Percentiles rank a stretch among this genome's conserved stretches.
These are phyloP conservation scores for Neodiprion virginianus DNA, from an alignment of 1,140 invertebrate genomes.

Conservation along the genomic window DNA sequence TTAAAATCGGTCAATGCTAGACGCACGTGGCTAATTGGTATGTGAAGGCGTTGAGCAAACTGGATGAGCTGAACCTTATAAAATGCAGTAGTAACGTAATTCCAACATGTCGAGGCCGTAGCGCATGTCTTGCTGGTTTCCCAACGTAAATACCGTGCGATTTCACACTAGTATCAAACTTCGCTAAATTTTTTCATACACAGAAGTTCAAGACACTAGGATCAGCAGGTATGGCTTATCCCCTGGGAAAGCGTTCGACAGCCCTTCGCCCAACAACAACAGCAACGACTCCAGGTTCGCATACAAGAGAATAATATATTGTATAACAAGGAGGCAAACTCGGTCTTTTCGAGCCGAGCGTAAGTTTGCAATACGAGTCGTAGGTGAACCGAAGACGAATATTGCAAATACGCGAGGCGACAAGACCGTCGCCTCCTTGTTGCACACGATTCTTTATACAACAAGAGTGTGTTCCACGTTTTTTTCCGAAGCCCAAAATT, in stretches of 20 bases:
- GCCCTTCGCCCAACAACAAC: conserved; percentile 29
- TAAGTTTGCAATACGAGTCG: too few species aligned
- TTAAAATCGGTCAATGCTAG: conserved; percentile 9
- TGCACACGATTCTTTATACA: too few species aligned
- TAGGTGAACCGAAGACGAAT: too few species aligned
- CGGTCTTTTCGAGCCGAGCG: too few species aligned
- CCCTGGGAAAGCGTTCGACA: conserved; percentile 34
- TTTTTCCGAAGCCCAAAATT: too few species aligned
- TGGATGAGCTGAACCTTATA: neutral
- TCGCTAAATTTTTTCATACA: conserved; percentile 15
- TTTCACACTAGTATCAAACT: too few species aligned
- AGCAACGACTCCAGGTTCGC: conserved; percentile 27
- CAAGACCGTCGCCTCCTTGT: too few species aligned
- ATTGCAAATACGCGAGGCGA: too few species aligned
- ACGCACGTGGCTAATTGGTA: neutral
- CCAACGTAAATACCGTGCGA: too few species aligned
- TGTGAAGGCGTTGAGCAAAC: neutral
- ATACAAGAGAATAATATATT: neutral
- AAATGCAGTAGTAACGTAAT: too few species aligned
- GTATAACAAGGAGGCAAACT: too few species aligned
- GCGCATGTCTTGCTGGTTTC: neutral
- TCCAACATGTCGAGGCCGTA: neutral
- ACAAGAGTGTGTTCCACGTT: too few species aligned
- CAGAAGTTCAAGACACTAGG: conserved; percentile 47
- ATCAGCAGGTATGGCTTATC: conserved; percentile 44